phyloP scores from a whole-genome alignment of 1,140 invertebrate genomes.

The Chelonus insularis region DNA sequence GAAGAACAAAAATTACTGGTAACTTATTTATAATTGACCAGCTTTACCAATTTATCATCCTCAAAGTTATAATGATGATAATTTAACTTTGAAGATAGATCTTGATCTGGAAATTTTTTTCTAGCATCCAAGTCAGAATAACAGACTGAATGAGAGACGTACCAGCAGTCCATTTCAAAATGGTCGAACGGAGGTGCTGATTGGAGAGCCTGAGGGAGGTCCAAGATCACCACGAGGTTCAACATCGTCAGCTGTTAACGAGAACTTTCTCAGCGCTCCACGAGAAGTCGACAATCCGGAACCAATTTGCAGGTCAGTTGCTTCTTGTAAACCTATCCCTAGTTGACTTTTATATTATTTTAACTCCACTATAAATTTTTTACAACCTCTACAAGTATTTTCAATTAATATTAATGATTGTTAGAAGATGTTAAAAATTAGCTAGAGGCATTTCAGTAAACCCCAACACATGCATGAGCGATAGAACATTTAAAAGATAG shows the following conservation, averaged over 20 bases:
- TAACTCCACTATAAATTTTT: too few species aligned
- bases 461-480: too few species aligned
- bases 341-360: too few species aligned
- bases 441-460: too few species aligned
- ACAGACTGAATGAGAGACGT: conserved; percentile 55
- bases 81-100: too few species aligned
- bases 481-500: too few species aligned
- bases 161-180: conserved; percentile 68
- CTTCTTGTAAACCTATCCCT: too few species aligned
- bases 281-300: conserved; percentile 52
- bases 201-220: conserved; percentile 62
- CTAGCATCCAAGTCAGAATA: conserved; percentile 39
- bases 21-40: conserved; percentile 26
- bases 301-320: conserved; percentile 53
- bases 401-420: too few species aligned
- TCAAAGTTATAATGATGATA: too few species aligned
- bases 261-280: conserved; percentile 46
- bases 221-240: conserved; percentile 58
- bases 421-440: too few species aligned
- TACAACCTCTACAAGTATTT: too few species aligned
- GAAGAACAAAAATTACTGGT: conserved; percentile 55
- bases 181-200: conserved; percentile 73
- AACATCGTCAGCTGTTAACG: conserved; percentile 55
- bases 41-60: too few species aligned
- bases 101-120: neutral